These are phyloP conservation scores for Branchellion lobata DNA, from an alignment of 2,888 invertebrate species.

Conservation along the genomic window DNA sequence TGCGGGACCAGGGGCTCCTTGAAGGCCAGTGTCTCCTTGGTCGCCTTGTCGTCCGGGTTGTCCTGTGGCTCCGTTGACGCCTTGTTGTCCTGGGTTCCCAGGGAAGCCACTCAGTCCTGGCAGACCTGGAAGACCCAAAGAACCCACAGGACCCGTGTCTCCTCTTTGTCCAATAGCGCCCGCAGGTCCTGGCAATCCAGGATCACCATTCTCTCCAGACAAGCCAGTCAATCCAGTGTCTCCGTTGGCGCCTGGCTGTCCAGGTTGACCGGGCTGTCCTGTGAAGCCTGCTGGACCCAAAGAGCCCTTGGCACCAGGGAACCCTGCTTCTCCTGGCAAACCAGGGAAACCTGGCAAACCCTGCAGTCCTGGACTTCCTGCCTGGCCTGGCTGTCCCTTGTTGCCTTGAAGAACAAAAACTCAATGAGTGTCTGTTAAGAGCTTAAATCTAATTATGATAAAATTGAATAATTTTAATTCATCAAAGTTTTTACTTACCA, in stretches of 20 bases:
- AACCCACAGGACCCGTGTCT: conserved; percentile 8
- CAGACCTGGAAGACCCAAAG: conserved; percentile 2
- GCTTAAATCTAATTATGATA: too few species aligned
- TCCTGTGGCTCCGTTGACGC: neutral
- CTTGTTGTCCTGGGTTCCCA: conserved; percentile 4
- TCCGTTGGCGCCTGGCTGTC: neutral
- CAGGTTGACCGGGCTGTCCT: neutral
- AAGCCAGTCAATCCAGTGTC: conserved; percentile 32
- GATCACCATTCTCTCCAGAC: conserved; percentile 9
- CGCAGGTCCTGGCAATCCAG: neutral
- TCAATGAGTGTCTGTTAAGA: too few species aligned
- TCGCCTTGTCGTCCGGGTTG: neutral
- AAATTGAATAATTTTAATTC: too few species aligned
- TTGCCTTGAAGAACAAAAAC: conserved; percentile 5
- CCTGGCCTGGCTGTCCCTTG: conserved; percentile 43
- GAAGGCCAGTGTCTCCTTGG: neutral
- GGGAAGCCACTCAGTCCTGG: neutral
- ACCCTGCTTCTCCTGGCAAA: conserved; percentile 44
- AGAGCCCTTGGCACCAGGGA: neutral
- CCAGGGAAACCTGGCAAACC: conserved; percentile 61
- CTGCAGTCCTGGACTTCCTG: conserved; percentile 45
- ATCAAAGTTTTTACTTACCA: neutral
- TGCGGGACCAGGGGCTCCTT: conserved; percentile 12
- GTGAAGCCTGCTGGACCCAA: neutral
- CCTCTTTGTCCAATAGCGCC: conserved; percentile 9